Evolutionary conservation across 2,888 invertebrate species (phyloP).

Genomic region (Choristoneura rosaceana): DNA sequence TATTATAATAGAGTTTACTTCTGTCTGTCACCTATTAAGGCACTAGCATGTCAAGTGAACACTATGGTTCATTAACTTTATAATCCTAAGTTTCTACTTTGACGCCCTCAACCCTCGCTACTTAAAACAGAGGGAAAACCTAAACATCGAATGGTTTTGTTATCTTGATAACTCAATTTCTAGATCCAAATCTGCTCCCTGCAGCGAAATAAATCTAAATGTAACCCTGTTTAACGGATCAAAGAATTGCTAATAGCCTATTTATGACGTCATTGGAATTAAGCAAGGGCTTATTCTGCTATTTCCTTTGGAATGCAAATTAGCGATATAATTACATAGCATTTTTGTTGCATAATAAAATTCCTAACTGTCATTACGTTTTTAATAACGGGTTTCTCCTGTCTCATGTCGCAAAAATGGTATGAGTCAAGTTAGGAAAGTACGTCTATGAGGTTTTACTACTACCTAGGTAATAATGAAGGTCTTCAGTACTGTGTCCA

Average conservation of each 20-base stretch:
- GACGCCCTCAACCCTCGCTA: background rate
- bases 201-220: conserved; percentile 20
- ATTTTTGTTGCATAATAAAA: conserved; percentile 9
- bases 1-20: too few relatives aligned
- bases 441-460: conserved; percentile 22
- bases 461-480: background rate
- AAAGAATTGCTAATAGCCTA: conserved; percentile 24
- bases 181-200: conserved; percentile 17
- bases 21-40: too few relatives aligned
- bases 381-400: conserved; percentile 20
- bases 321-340: background rate
- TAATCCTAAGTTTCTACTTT: background rate
- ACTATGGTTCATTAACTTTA: too few relatives aligned
- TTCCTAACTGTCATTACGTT: conserved; percentile 1
- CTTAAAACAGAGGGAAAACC: background rate
- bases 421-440: conserved; percentile 27
- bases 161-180: conserved; percentile 15
- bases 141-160: background rate
- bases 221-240: conserved; percentile 32
- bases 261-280: conserved; percentile 24
- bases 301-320: conserved; percentile 26
- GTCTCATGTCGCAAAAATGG: background rate
- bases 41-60: too few relatives aligned
- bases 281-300: background rate
- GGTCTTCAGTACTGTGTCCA: background rate